Base-by-base conservation (phyloP, 1,140 invertebrate genomes). In the Medauroidea extradentata region DNA sequence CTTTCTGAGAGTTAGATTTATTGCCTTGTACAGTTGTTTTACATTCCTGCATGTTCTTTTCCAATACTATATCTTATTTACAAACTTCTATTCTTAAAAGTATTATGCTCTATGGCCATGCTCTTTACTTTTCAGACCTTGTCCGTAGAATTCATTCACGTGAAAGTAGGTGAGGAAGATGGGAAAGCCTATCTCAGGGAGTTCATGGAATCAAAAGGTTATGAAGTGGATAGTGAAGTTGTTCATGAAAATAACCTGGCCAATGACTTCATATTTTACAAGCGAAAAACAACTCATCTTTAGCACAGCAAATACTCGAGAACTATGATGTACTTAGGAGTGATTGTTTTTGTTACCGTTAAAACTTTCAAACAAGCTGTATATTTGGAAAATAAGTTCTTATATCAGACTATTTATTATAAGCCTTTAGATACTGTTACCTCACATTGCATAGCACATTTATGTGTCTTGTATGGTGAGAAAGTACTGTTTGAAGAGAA, bases 261-360 rank as follows among this genome's bases (percentile, higher is more conserved):
- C 13, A 54, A 54, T 25, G 53, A 54, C 38, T 54, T 54, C 53
- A 54, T 54, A 21, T 54, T 54, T n/a, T 34, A 41, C 4, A 54
- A 54, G 16, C 29, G 29, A 34, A 34, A 34, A 34, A 34, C 29
- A 11, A 34, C 4, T 4, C 4, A 34, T 34, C 29, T 34, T 34
- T 34, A 34, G 29, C 29, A 34, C 29, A 34, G 11, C 29, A 7
- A 11, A 34, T 34, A 11, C 11, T 4, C 4, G 11, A 34, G 29
- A 34, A 34, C 4, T 4, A 34, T 34, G 29, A 34, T 34, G 29
- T 34, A 34, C 29, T 34, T 34, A 11, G n/a, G n/a, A n/a, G n/a
- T n/a, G n/a, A n/a, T n/a, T 34, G 29, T 11, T 34, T 34, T 4
- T 34, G 11, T 34, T 34, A 34, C 29, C 29, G 5, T 4, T 34